phyloP scores from a whole-genome alignment of 2,888 invertebrate genomes.

The Drosophila subsilvestris region DNA sequence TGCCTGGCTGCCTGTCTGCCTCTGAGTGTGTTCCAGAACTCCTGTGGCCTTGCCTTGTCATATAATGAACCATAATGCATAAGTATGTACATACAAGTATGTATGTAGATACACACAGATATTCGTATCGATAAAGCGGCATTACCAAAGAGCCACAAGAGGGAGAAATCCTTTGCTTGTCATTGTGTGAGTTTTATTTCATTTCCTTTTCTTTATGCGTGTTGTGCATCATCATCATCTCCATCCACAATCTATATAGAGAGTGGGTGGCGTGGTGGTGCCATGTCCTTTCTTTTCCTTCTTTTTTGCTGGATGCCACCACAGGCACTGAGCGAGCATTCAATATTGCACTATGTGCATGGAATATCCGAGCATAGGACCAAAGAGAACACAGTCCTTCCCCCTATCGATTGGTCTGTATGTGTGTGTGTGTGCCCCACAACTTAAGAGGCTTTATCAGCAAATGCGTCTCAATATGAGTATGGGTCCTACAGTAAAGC shows the following conservation, averaged over 20 bases:
- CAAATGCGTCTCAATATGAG: constrained; percentile 8
- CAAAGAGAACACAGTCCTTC: constrained; percentile 7
- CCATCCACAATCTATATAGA: neutral
- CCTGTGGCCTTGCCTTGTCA: constrained; percentile 37
- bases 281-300: constrained; percentile 22
- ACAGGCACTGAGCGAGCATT: constrained; percentile 45
- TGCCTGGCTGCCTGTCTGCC: too few relatives aligned
- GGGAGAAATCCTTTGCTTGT: constrained; percentile 52
- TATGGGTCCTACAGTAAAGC: neutral
- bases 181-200: constrained; percentile 67
- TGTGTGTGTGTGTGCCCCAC: constrained; percentile 6
- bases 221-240: constrained; percentile 22
- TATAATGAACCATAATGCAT: constrained; percentile 57
- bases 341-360: constrained; percentile 61
- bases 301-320: constrained; percentile 39
- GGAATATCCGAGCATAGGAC: constrained; percentile 27
- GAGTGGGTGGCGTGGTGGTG: constrained; percentile 1
- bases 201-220: constrained; percentile 39
- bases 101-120: constrained; percentile 1
- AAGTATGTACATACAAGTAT: constrained; percentile 9
- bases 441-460: constrained; percentile 20
- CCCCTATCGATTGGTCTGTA: constrained; percentile 28
- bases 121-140: constrained; percentile 10
- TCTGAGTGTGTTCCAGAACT: constrained; percentile 1
- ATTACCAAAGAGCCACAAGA: constrained; percentile 16